phyloP scores from a whole-genome alignment of 2,113 vertebrate species.

The Oenanthe oenanthe region DNA sequence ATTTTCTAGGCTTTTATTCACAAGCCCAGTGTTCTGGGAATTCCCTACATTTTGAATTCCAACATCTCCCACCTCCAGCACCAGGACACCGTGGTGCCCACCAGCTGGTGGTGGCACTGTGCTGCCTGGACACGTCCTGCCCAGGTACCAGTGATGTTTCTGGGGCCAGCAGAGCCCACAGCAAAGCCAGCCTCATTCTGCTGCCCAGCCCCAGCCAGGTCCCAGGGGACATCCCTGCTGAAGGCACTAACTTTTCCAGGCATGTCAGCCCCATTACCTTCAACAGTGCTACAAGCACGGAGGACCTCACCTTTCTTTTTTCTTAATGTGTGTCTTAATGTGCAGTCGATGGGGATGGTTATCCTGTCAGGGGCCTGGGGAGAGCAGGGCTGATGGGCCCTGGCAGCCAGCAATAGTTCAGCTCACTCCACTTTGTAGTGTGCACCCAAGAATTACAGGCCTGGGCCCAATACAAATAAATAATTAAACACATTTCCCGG shows the following conservation, averaged over 20 bases:
- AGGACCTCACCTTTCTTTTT: background rate
- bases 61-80: background rate
- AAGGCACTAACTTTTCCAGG: background rate
- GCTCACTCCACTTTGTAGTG: background rate
- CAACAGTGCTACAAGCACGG: background rate
- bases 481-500: background rate
- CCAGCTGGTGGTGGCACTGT: background rate
- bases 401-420: background rate
- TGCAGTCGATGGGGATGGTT: background rate
- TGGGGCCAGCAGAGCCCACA: background rate
- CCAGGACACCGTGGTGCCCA: accelerated
- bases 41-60: too few species aligned
- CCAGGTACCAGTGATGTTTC: background rate
- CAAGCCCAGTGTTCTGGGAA: too few species aligned
- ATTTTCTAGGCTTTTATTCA: too few species aligned
- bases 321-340: background rate
- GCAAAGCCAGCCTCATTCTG: background rate
- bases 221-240: background rate
- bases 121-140: background rate
- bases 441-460: constrained; percentile 5
- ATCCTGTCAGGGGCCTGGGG: constrained; percentile 20
- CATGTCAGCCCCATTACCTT: background rate
- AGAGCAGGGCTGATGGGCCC: background rate
- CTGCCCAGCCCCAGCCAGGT: background rate
- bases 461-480: constrained; percentile 48